phyloP scores from a whole-genome alignment of 2,888 invertebrate species.

The Trichogramma dendrolimi region DNA sequence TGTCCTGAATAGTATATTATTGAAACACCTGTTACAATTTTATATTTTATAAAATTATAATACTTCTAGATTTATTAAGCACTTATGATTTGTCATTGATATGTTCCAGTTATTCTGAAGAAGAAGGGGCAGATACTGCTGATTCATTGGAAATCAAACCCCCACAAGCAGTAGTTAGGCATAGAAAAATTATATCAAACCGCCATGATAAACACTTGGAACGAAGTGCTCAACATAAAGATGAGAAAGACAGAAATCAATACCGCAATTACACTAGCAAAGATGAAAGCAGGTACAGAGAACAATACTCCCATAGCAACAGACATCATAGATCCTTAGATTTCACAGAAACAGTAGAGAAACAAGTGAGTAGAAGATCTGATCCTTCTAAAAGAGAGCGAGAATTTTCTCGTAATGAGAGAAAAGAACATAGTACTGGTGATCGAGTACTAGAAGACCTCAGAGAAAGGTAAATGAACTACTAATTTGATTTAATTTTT shows the following conservation, averaged over 20 bases:
- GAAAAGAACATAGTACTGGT: conserved; percentile 51
- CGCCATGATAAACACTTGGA: conserved; percentile 49
- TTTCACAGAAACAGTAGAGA: conserved; percentile 42
- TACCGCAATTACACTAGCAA: conserved; percentile 31
- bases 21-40: too few relatives aligned
- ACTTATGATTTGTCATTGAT: neutral
- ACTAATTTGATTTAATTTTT: neutral
- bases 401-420: conserved; percentile 52
- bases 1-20: too few relatives aligned
- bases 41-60: too few relatives aligned
- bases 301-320: conserved; percentile 39
- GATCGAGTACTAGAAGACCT: conserved; percentile 71
- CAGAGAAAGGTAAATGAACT: conserved; percentile 57
- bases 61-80: too few relatives aligned
- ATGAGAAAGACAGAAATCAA: conserved; percentile 37
- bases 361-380: conserved; percentile 36
- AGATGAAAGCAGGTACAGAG: conserved; percentile 45
- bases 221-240: conserved; percentile 35
- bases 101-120: conserved; percentile 61
- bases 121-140: conserved; percentile 71
- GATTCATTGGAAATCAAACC: conserved; percentile 89
- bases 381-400: conserved; percentile 39
- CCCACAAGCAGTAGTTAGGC: conserved; percentile 70
- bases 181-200: conserved; percentile 48
- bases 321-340: conserved; percentile 38